phyloP scores from a whole-genome alignment of 2,113 vertebrate genomes.

The Ptyas mucosa region DNA sequence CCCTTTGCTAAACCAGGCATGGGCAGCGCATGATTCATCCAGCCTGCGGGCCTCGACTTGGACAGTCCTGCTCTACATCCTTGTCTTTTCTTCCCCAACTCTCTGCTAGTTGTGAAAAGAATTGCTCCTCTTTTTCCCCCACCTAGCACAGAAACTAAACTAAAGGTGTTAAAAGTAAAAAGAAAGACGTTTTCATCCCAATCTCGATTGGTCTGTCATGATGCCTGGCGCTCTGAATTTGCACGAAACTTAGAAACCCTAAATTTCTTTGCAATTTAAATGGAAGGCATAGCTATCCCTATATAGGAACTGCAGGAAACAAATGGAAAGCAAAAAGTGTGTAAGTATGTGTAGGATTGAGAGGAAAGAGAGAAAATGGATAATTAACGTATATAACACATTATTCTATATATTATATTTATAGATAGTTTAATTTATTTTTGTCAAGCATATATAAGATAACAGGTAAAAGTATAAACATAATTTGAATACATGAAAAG shows the following conservation, averaged over 20 bases:
- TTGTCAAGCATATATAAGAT: too few relatives aligned
- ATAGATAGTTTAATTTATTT: neutral
- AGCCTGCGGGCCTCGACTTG: too few relatives aligned
- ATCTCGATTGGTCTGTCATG: neutral
- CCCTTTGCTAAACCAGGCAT: too few relatives aligned
- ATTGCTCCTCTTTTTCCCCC: neutral
- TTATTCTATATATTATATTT: neutral
- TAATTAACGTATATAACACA: neutral
- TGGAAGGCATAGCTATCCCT: neutral
- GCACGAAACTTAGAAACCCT: neutral
- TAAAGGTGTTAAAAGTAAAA: neutral
- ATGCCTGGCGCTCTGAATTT: neutral
- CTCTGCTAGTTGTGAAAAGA: neutral
- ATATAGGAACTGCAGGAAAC: neutral
- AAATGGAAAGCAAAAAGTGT: neutral
- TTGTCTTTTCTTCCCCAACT: neutral
- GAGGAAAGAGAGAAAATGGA: neutral
- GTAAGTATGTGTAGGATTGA: neutral
- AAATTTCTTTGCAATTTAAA: neutral
- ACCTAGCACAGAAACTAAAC: neutral
- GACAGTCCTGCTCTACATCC: too few relatives aligned
- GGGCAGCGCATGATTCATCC: too few relatives aligned
- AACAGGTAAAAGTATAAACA: too few relatives aligned
- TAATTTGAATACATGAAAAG: too few relatives aligned
- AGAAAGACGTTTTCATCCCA: neutral